Percentiles rank a stretch among this genome's conserved stretches.
phyloP scores from a whole-genome alignment of 2,888 invertebrate genomes.

The Caenorhabditis virilis region DNA sequence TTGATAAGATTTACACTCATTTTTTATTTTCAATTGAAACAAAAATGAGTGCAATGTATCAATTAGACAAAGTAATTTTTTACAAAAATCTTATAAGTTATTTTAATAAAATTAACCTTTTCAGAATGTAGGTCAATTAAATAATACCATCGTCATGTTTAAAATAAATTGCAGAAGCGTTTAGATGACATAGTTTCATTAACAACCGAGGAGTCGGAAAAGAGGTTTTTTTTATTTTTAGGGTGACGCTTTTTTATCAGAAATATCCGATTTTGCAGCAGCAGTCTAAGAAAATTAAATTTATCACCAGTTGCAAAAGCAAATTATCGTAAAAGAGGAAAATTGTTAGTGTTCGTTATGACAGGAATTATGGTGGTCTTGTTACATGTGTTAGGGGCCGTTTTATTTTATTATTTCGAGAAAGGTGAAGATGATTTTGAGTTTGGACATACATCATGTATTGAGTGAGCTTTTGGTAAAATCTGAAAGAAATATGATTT shows the following conservation, averaged over 20 bases:
- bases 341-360: neutral
- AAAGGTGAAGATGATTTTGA: neutral
- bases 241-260: no score
- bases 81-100: neutral
- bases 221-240: no score
- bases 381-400: neutral
- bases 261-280: neutral
- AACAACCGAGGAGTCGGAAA: neutral
- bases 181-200: neutral
- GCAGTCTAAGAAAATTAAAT: neutral
- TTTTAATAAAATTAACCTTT: neutral
- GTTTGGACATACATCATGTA: neutral
- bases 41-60: neutral
- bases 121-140: no score
- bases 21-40: neutral
- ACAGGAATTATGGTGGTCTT: neutral
- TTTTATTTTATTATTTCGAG: neutral
- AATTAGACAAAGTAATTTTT: neutral
- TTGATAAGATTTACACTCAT: no score
- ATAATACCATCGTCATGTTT: no score
- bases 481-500: neutral
- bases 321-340: neutral
- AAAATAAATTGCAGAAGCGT: no score
- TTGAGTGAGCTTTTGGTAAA: neutral
- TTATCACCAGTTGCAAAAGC: neutral